Evolutionary conservation across 2,113 vertebrate species (phyloP).

Genomic region (Pteropus alecto): DNA sequence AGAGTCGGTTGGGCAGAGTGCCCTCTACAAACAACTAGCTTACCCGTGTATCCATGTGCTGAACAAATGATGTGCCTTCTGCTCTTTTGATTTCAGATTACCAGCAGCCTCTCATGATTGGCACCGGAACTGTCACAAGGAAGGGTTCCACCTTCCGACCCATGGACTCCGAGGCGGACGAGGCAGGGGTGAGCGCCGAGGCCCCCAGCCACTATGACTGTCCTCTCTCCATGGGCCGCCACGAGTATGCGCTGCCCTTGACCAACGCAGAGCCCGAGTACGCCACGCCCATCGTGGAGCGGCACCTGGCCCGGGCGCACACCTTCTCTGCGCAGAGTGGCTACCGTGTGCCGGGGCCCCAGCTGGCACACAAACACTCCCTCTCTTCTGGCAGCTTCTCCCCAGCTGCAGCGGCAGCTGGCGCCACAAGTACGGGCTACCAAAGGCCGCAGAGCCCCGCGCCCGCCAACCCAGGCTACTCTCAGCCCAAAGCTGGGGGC

Average conservation of each 20-base stretch:
- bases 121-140: slow-evolving; percentile 85
- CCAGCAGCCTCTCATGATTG: slow-evolving; percentile 89
- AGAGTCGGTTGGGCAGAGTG: too few relatives aligned
- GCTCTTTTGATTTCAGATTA: slow-evolving; percentile 83
- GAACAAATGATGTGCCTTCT: background rate
- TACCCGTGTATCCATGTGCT: fast-evolving
- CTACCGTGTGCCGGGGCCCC: slow-evolving; percentile 81
- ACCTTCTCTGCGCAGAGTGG: slow-evolving; percentile 79
- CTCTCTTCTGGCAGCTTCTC: slow-evolving; percentile 76
- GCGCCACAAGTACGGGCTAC: slow-evolving; percentile 74
- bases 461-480: slow-evolving; percentile 79
- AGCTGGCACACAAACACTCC: slow-evolving; percentile 79
- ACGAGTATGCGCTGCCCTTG: slow-evolving; percentile 89
- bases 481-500: slow-evolving; percentile 82
- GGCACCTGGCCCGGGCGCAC: slow-evolving; percentile 80
- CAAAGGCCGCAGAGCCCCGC: slow-evolving; percentile 82
- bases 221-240: slow-evolving; percentile 79
- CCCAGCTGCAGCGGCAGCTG: slow-evolving; percentile 23
- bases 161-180: slow-evolving; percentile 83
- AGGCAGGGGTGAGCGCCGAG: slow-evolving; percentile 62
- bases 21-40: background rate
- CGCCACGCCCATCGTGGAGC: slow-evolving; percentile 90
- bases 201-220: slow-evolving; percentile 83
- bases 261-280: slow-evolving; percentile 88
- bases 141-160: slow-evolving; percentile 93